A percentile compares a stretch with the other conserved stretches of the same genome.
Conservation (phyloP, 2,888 invertebrate genomes). For the Napeogenes inachia region DNA sequence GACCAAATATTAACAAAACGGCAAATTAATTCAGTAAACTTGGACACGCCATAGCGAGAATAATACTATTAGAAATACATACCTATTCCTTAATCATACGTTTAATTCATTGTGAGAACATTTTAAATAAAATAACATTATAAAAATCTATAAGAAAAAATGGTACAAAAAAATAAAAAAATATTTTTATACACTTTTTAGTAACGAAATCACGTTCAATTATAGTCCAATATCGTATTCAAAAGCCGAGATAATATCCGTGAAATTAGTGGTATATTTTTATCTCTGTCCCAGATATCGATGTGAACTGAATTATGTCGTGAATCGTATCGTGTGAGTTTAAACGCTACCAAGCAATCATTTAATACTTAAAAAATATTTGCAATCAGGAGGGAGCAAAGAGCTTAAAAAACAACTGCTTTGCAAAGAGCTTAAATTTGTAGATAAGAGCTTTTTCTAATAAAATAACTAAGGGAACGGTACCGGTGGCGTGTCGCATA, state of each 20-base stretch:
- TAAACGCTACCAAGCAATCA: slow-evolving; percentile 50
- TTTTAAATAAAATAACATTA: not conserved
- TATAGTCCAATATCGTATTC: slow-evolving; percentile 17
- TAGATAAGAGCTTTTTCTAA: slow-evolving; percentile 74
- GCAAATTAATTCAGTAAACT: slow-evolving; percentile 46
- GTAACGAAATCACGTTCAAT: slow-evolving; percentile 22
- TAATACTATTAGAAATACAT: slow-evolving; percentile 4
- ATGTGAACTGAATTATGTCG: slow-evolving; percentile 47
- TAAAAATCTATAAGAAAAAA: not conserved
- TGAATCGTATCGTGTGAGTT: slow-evolving; percentile 40
- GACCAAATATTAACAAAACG: slow-evolving; percentile 51
- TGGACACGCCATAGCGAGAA: slow-evolving; percentile 33
- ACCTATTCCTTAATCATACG: not conserved
- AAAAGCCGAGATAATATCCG: slow-evolving; percentile 27
- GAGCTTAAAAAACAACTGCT: too few relatives aligned
- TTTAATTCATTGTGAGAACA: not conserved
- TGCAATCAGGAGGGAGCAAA: too few relatives aligned
- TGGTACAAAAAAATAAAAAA: slow-evolving; percentile 12
- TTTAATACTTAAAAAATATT: slow-evolving; percentile 57
- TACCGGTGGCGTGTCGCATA: slow-evolving; percentile 64
- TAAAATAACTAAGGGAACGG: slow-evolving; percentile 76
- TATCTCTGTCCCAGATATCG: slow-evolving; percentile 42
- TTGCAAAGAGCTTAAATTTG: slow-evolving; percentile 55
- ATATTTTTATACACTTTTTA: slow-evolving; percentile 15
- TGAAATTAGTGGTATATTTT: slow-evolving; percentile 47